Base-by-base conservation (phyloP, 92 coral and sea anemone species). In the Parazoanthus swiftii region DNA sequence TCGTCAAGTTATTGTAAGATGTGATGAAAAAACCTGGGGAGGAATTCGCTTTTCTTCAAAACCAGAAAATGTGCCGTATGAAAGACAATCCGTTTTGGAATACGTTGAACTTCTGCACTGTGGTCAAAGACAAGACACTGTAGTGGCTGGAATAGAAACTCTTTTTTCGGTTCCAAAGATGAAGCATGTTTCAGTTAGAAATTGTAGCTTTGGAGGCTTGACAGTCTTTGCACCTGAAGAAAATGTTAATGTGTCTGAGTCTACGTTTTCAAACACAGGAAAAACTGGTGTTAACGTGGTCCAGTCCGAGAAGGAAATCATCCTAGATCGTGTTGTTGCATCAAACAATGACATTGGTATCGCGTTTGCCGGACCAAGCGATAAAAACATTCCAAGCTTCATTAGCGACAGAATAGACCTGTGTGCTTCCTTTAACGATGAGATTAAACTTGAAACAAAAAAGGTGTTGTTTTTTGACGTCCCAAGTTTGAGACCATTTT, bases 11-110 rank as follows among this genome's bases (percentile, higher is more conserved):
- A 39, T 70, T 2, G 68, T 89, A 6, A 78, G 82, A 72, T 93
- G 95, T 67, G 83, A 37, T 21, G 92, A 44, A 2, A 56, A 75
- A 23, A 88, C 93, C 29, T 93, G 95, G 95, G 95, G 93, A 74
- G 89, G 59, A 54, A 54, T 54, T 54, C 86, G 91, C 2, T 86
- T 93, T 76, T 50, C 89, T 9, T 73, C 88, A 9, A 48, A 78
- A 38, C 71, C 82, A 54, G 90, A 91, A 13, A 20, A 7, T n/a
- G 51, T 81, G 29, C 8, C 23, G n/a, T 38, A 80, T 15, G 38
- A 54, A 59, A 75, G n/a, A 73, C 88, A 77, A 77, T 93, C 94
- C 1, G 82, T 86, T 5, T 82, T 93, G 70, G 78, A 81, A 44
- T 86, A 89, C 29, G 93, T 91, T 1, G 85, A 89, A 13, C 70